Evolutionary conservation across 2,888 invertebrate species (phyloP).

Genomic region (Odiellus spinosus): DNA sequence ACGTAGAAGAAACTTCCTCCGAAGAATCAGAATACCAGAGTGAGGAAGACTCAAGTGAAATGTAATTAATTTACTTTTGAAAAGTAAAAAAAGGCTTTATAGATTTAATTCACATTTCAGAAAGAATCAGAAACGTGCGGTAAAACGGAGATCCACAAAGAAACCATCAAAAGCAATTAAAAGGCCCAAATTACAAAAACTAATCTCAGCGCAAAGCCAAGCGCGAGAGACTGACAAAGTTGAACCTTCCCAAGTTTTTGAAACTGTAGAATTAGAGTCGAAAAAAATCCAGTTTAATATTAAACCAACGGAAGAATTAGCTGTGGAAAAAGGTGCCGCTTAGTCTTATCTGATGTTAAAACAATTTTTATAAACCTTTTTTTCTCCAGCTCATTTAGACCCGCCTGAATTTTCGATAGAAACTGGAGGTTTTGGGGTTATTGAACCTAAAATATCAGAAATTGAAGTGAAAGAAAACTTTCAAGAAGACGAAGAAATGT

Average conservation of each 20-base stretch:
- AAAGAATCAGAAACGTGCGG: too few relatives aligned
- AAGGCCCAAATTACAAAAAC: too few relatives aligned
- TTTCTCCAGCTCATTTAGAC: too few relatives aligned
- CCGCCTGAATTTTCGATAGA: too few relatives aligned
- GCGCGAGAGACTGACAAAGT: conserved; percentile 5
- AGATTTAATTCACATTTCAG: not conserved
- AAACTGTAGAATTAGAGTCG: too few relatives aligned
- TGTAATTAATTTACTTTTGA: conserved; percentile 16
- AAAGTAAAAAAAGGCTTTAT: not conserved
- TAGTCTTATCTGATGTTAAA: not conserved
- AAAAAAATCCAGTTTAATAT: conserved; percentile 10
- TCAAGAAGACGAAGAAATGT: conserved; percentile 13
- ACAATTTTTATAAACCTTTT: too few relatives aligned
- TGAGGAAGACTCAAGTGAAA: conserved; percentile 34
- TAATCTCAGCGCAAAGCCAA: not conserved
- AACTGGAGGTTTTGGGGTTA: conserved; percentile 13
- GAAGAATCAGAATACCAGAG: conserved; percentile 51
- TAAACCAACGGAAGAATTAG: not conserved
- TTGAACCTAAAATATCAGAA: conserved; percentile 16
- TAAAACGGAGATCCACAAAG: too few relatives aligned
- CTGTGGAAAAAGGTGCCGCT: conserved; percentile 7
- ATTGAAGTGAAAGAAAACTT: conserved; percentile 20
- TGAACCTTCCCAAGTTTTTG: too few relatives aligned
- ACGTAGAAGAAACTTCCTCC: conserved; percentile 18
- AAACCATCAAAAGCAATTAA: too few relatives aligned